phyloP scores from a whole-genome alignment of 2,113 vertebrate genomes.

The Proteles cristata region DNA sequence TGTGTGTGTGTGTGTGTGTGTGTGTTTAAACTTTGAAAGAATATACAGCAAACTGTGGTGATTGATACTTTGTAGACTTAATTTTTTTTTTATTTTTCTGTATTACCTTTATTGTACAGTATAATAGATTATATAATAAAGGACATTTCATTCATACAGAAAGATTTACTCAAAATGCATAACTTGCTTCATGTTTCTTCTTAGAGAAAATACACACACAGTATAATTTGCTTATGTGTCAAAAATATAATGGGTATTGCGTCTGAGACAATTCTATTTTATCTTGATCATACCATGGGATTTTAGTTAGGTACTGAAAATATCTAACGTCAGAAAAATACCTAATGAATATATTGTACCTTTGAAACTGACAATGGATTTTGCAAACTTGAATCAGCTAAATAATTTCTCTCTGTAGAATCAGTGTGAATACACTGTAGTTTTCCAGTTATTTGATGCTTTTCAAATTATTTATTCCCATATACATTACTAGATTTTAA shows the following conservation, averaged over 20 bases:
- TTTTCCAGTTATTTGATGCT: not conserved
- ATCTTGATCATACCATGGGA: not conserved
- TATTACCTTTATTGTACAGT: not conserved
- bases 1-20: not conserved
- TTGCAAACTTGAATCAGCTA: not conserved
- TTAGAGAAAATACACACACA: not conserved
- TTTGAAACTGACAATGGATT: not conserved
- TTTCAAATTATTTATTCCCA: not conserved
- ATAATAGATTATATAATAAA: not conserved
- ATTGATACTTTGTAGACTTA: not conserved
- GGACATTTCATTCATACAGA: not conserved
- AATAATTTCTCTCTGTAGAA: not conserved
- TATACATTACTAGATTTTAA: not conserved
- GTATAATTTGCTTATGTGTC: not conserved
- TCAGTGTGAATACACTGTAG: not conserved
- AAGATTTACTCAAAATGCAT: not conserved
- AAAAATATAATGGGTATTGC: not conserved
- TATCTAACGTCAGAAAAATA: not conserved
- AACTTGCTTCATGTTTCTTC: not conserved
- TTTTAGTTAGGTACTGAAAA: not conserved
- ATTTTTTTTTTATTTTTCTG: not conserved
- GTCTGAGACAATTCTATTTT: not conserved
- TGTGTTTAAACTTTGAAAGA: not conserved
- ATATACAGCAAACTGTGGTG: not conserved
- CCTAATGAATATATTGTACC: not conserved